Conservation (phyloP, 1,140 invertebrate genomes). For the Trichonephila clavata region DNA sequence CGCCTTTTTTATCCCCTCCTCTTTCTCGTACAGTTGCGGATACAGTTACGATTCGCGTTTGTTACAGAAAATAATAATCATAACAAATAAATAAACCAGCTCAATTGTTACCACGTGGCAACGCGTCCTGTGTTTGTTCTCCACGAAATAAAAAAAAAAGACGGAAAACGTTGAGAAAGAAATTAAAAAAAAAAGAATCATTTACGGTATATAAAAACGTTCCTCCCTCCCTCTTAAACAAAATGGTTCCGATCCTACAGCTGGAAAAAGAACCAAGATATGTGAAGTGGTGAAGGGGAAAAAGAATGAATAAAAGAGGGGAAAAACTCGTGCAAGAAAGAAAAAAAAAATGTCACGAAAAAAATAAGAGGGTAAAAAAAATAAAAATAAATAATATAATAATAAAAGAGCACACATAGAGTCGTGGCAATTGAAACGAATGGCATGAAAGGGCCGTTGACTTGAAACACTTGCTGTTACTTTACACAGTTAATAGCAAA, state of each 20-base stretch:
- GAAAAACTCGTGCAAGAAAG: not conserved
- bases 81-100: not conserved
- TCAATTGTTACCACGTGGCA: slow-evolving; percentile 72
- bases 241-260: slow-evolving; percentile 68
- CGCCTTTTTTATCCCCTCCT: not conserved
- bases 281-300: slow-evolving; percentile 53
- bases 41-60: not conserved
- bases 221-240: slow-evolving; percentile 59
- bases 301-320: slow-evolving; percentile 28
- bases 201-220: not conserved
- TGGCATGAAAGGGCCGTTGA: slow-evolving; percentile 65
- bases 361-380: slow-evolving; percentile 11
- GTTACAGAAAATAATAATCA: slow-evolving; percentile 5
- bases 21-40: not conserved
- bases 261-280: slow-evolving; percentile 58
- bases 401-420: slow-evolving; percentile 35
- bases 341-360: slow-evolving; percentile 10
- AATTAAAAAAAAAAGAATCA: not conserved
- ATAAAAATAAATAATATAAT: slow-evolving; percentile 23
- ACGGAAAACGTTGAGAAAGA: not conserved
- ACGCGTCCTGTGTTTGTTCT: slow-evolving; percentile 25
- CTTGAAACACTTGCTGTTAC: slow-evolving; percentile 60
- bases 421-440: slow-evolving; percentile 72
- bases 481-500: slow-evolving; percentile 5
- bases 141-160: slow-evolving; percentile 1